Evolutionary conservation across 1,140 invertebrate species (phyloP).

Genomic region (Drosophila sp.): DNA sequence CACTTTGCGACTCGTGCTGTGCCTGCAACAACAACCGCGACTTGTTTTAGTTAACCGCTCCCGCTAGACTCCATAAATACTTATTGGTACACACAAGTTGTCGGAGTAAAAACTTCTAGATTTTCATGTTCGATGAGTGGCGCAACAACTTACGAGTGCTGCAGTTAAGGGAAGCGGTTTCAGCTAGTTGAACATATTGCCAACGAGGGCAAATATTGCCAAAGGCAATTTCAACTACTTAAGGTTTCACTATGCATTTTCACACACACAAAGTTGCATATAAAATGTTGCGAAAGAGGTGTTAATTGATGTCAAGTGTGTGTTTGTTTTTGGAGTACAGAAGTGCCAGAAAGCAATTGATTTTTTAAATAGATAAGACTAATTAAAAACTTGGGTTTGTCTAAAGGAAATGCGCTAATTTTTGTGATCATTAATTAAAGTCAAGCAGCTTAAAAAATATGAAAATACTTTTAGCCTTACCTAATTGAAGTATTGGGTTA

Average conservation of each 20-base stretch:
- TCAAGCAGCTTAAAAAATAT: too few relatives aligned
- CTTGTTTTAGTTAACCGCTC: slow-evolving; percentile 9
- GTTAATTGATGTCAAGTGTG: slow-evolving; percentile 55
- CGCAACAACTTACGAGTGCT: slow-evolving; percentile 45
- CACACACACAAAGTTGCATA: neutral
- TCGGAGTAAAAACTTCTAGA: slow-evolving; percentile 57
- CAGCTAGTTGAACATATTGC: slow-evolving; percentile 70
- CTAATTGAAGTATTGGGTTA: neutral
- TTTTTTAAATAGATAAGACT: too few relatives aligned
- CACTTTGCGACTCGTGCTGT: slow-evolving; percentile 43
- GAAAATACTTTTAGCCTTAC: neutral
- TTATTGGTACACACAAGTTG: neutral
- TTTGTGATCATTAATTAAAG: too few relatives aligned
- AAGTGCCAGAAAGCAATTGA: too few relatives aligned
- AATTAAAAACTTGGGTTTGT: too few relatives aligned
- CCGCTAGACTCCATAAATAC: too few relatives aligned
- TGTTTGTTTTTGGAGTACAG: neutral
- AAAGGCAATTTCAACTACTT: too few relatives aligned
- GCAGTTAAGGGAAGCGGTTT: neutral
- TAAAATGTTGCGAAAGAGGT: slow-evolving; percentile 39
- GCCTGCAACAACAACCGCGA: slow-evolving; percentile 13
- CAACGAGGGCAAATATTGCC: too few relatives aligned
- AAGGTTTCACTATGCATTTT: neutral
- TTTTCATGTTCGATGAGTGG: slow-evolving; percentile 65
- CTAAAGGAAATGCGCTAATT: too few relatives aligned